A percentile compares a stretch with the other conserved stretches of the same genome.
Evolutionary conservation across 2,797 vertebrate genomes (phyloP).

Genomic region (Lepilemur ruficaudatus): DNA sequence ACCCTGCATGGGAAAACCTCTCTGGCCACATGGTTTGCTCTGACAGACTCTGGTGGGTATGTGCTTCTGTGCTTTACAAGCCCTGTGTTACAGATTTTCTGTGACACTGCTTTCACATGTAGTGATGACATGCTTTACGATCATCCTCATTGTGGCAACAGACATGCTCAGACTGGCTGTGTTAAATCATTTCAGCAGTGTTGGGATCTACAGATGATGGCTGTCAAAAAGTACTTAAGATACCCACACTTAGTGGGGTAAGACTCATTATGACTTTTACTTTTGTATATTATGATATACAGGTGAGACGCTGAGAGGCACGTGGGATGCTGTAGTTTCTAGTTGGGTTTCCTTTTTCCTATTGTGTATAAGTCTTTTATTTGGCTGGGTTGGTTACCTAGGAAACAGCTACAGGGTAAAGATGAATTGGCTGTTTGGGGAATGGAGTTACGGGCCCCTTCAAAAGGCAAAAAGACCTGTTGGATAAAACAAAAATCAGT

Average conservation of each 20-base stretch:
- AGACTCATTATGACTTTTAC: background rate
- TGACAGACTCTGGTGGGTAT: background rate
- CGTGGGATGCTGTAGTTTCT: constrained; percentile 49
- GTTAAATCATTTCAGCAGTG: background rate
- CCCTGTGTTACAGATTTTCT: background rate
- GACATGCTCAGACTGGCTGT: background rate
- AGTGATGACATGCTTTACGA: background rate
- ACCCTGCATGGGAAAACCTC: background rate
- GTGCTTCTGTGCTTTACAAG: background rate
- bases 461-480: constrained; percentile 47
- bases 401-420: constrained; percentile 75
- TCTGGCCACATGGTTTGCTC: background rate
- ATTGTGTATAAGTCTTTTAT: constrained; percentile 63
- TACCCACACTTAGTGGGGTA: background rate
- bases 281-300: constrained; percentile 58
- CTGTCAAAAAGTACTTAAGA: constrained; percentile 9
- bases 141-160: background rate
- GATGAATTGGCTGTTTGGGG: constrained; percentile 42
- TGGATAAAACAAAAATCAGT: constrained; percentile 55
- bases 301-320: constrained; percentile 65
- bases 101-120: background rate
- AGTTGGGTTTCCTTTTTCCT: constrained; percentile 66
- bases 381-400: constrained; percentile 79
- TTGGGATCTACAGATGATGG: background rate
- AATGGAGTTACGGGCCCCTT: constrained; percentile 35